These are phyloP conservation scores for Cyanocitta stelleri DNA, from an alignment of 2,113 vertebrate species.

Conservation along the genomic window DNA sequence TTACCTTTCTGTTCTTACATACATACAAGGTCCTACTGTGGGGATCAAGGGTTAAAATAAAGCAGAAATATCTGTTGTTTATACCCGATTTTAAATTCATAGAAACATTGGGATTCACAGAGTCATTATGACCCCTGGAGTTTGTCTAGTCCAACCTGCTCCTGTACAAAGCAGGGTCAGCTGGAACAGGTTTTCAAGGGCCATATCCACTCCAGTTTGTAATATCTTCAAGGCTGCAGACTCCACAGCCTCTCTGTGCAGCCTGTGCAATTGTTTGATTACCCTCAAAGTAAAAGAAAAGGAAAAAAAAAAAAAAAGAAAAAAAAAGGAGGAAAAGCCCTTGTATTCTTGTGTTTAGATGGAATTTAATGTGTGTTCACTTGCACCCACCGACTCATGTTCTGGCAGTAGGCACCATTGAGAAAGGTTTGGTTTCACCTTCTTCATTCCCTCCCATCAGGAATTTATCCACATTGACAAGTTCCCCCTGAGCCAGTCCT, in stretches of 20 bases:
- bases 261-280: not conserved
- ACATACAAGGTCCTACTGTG: not conserved
- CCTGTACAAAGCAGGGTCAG: not conserved
- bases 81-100: not conserved
- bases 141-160: not conserved
- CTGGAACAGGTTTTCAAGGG: not conserved
- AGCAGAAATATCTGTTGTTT: not conserved
- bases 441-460: not conserved
- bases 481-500: not conserved
- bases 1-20: not conserved
- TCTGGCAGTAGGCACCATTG: not conserved
- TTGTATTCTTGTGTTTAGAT: not conserved
- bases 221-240: not conserved
- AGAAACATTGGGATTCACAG: not conserved
- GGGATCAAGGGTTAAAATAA: not conserved
- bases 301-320: not conserved
- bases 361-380: not conserved
- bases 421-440: not conserved
- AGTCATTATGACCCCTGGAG: not conserved
- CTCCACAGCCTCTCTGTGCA: not conserved
- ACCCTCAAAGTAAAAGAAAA: not conserved
- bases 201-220: not conserved
- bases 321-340: accelerated
- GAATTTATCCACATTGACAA: not conserved
- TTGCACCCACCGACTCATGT: not conserved